Evolutionary conservation across 2,113 vertebrate genomes (phyloP).

Genomic region (Peucedramus taeniatus): DNA sequence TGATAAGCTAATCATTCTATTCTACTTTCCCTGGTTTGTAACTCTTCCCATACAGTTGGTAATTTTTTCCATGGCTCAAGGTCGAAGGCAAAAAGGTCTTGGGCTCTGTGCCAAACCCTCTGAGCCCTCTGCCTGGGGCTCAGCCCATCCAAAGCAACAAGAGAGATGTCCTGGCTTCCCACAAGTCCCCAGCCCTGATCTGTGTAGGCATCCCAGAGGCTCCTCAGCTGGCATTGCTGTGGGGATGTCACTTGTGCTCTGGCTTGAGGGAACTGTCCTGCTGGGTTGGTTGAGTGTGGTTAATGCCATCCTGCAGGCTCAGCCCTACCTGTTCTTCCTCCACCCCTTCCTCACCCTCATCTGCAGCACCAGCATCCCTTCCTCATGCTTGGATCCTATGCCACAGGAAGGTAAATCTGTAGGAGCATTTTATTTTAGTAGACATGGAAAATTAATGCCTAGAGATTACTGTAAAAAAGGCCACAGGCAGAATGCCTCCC

Average conservation of each 20-base stretch:
- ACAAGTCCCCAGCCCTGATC: neutral
- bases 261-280: neutral
- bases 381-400: neutral
- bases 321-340: neutral
- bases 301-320: neutral
- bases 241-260: neutral
- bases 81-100: no score
- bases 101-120: no score
- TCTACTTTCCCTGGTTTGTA: no score
- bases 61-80: no score
- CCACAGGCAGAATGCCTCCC: neutral
- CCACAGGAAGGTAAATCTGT: neutral
- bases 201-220: neutral
- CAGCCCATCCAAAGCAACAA: no score
- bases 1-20: no score
- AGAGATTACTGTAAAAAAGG: neutral
- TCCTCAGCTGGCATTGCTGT: accelerated
- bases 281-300: neutral
- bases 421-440: neutral
- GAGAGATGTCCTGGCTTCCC: no score
- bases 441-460: neutral
- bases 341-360: neutral
- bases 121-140: no score
- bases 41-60: no score
- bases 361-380: neutral